Evolutionary conservation across 2,888 invertebrate genomes (phyloP).

Genomic region (Clanis bilineata): DNA sequence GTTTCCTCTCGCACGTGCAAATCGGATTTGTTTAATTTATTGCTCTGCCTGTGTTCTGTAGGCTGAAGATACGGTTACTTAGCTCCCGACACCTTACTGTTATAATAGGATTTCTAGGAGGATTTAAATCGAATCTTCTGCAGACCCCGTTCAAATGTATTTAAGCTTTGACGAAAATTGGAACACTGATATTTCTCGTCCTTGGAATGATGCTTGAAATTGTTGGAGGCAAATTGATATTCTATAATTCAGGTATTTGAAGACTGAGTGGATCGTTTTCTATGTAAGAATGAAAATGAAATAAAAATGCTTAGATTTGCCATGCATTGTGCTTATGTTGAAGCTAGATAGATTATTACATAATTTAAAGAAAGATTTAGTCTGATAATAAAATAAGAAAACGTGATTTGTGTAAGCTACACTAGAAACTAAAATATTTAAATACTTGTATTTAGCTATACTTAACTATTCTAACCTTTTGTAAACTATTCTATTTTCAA

Average conservation of each 20-base stretch:
- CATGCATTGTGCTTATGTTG: too few relatives aligned
- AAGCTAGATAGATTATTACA: too few relatives aligned
- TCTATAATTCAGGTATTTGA: neutral
- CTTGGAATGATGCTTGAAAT: neutral
- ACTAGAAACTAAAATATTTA: too few relatives aligned
- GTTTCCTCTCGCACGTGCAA: slow-evolving; percentile 68
- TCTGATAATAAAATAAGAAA: neutral
- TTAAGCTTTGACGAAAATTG: slow-evolving; percentile 39
- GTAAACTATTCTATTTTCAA: too few relatives aligned
- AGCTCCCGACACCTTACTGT: slow-evolving; percentile 71
- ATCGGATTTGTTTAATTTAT: slow-evolving; percentile 81
- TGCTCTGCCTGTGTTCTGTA: slow-evolving; percentile 61
- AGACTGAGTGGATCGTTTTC: too few relatives aligned
- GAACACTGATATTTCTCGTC: slow-evolving; percentile 28
- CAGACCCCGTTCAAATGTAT: slow-evolving; percentile 46
- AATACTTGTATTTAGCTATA: too few relatives aligned
- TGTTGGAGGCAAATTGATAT: neutral
- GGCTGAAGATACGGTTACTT: slow-evolving; percentile 67
- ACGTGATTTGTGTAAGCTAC: neutral
- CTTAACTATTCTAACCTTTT: too few relatives aligned
- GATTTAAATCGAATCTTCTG: slow-evolving; percentile 70
- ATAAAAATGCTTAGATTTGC: too few relatives aligned
- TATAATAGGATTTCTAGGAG: slow-evolving; percentile 74
- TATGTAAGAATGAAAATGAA: too few relatives aligned
- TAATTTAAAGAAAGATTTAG: too few relatives aligned